A percentile compares a stretch with the other conserved stretches of the same genome.
Evolutionary conservation across 2,113 vertebrate species (phyloP).

Genomic region (Apteryx mantelli): DNA sequence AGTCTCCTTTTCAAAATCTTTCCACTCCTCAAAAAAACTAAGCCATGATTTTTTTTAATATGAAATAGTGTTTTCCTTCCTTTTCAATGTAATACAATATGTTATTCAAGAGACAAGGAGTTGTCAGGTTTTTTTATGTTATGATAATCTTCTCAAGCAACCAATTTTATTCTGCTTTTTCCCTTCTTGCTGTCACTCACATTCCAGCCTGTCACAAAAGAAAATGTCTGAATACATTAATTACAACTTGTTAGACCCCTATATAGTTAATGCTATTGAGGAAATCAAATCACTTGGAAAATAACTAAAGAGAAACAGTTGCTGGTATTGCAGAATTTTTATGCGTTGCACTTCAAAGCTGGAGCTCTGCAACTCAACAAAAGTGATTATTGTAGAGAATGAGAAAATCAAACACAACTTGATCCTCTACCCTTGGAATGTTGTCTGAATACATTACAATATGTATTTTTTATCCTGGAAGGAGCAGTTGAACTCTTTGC

Average conservation of each 20-base stretch:
- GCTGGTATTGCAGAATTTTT: constrained; percentile 27
- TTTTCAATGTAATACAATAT: neutral
- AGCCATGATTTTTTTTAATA: neutral
- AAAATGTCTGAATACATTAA: constrained; percentile 57
- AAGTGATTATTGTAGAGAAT: constrained; percentile 32
- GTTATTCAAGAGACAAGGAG: constrained; percentile 15
- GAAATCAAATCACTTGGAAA: constrained; percentile 67
- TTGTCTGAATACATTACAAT: constrained; percentile 20
- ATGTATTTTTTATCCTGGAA: neutral
- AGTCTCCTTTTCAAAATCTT: neutral
- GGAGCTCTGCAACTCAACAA: constrained; percentile 32
- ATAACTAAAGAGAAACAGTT: constrained; percentile 39
- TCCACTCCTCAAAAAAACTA: neutral
- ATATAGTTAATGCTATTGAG: constrained; percentile 53
- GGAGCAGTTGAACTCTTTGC: neutral
- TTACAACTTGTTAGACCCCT: constrained; percentile 51
- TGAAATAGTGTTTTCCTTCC: constrained; percentile 1
- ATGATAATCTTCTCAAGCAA: constrained; percentile 36
- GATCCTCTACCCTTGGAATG: neutral
- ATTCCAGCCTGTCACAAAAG: constrained; percentile 44
- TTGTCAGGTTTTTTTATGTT: constrained; percentile 39
- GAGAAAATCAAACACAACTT: constrained; percentile 37
- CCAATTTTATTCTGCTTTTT: neutral
- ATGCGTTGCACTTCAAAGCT: neutral
- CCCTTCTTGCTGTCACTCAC: constrained; percentile 36